Evolutionary conservation across 2,888 invertebrate species (phyloP), one percentile per base, ranked within the genome.

Genomic region (Rhingia rostrata): DNA sequence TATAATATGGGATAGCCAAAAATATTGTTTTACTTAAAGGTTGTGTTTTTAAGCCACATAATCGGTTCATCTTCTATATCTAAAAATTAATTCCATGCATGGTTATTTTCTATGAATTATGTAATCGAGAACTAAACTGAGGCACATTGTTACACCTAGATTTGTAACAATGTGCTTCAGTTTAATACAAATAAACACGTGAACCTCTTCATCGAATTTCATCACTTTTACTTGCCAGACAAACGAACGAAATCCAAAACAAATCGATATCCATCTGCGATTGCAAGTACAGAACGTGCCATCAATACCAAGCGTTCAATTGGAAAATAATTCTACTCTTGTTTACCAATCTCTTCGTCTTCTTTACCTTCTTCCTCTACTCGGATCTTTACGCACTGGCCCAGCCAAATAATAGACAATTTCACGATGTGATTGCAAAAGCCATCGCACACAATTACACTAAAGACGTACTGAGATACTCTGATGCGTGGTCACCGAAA

Each of bases 261-360:
- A 43, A 14, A 53, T 64, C 56, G 41, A 67, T 73, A 39, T 51
- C 43, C 51, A 69, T 73, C 72, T 83, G 51, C 53, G 67, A 74
- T 69, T 69, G 83, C 73, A 75, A 47, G 53, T 53, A 47, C 58
- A 78, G 78, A 69, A 83, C 83, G 83, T 83, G 83, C 83, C 35
- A 9, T 74, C 67, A 73, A 83, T 83, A 79, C 58, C 61, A 78
- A 83, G 35, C 53, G 22, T 33, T 30, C 4, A 35, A 53, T 66
- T 72, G 22, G 72, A 82, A 82, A 82, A 30, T 43, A 35, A 53
- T 37, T 77, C 7, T 49, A 45, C 43, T 51, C 49, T 72, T 37
- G 33, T 47, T 66, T 60, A 35, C 58, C 61, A 51, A 51, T 54
- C 69, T 69, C 72, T 61, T 75, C 72, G 41, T 61, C 30, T 37